Percentiles rank a stretch among this genome's conserved stretches.
These are phyloP conservation scores for Procambarus virginalis DNA, from an alignment of 1,140 invertebrate genomes.

Conservation along the genomic window DNA sequence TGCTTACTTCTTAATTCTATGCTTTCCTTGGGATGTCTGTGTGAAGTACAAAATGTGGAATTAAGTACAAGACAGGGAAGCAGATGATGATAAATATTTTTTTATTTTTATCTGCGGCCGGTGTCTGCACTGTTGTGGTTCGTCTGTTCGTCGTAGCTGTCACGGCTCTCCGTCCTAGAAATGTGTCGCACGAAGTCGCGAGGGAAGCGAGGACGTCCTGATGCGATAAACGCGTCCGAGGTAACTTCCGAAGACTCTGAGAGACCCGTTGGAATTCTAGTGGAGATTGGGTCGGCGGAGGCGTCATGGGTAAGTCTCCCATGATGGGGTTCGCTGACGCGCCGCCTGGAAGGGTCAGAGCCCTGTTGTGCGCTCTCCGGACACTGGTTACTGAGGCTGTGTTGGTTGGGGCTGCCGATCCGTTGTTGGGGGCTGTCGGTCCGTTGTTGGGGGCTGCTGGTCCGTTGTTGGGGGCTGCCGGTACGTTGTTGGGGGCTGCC, in stretches of 20 bases:
- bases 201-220: slow-evolving; percentile 30
- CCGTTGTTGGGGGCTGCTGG: not conserved
- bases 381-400: not conserved
- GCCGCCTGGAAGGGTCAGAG: too few relatives aligned
- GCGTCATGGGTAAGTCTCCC: not conserved
- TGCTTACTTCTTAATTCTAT: too few relatives aligned
- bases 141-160: not conserved
- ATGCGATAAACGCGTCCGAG: not conserved
- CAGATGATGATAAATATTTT: too few relatives aligned
- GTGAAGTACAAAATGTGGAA: too few relatives aligned
- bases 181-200: slow-evolving; percentile 42
- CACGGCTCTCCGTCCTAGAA: not conserved
- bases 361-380: too few relatives aligned
- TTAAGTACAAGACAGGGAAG: too few relatives aligned
- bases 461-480: not conserved
- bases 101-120: not conserved
- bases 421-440: not conserved
- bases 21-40: too few relatives aligned
- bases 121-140: not conserved
- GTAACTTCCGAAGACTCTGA: not conserved
- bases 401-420: not conserved
- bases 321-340: not conserved
- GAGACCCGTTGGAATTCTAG: not conserved
- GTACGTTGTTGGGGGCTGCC: not conserved
- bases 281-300: not conserved